Evolutionary conservation across 1,140 invertebrate species (phyloP).

Genomic region (Metaphire vulgaris): DNA sequence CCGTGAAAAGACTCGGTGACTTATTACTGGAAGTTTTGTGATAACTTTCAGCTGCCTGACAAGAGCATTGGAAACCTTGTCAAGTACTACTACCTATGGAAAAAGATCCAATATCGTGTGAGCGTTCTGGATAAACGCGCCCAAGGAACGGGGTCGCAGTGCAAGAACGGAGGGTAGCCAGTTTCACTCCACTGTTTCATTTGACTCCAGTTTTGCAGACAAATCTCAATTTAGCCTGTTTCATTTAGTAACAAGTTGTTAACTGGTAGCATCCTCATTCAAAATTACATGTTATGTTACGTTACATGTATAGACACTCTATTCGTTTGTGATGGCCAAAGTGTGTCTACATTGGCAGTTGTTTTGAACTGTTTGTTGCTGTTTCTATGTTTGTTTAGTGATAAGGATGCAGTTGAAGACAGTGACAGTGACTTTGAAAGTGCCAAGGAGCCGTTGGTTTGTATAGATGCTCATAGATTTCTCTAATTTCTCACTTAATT

Average conservation of each 20-base stretch:
- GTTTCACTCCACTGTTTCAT: no score
- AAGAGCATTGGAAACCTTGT: constrained; percentile 27
- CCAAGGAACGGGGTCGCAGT: not conserved
- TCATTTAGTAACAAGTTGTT: no score
- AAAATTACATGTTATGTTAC: no score
- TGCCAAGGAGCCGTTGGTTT: not conserved
- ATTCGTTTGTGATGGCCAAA: no score
- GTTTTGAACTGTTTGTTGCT: no score
- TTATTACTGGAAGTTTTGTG: no score
- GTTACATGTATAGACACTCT: no score
- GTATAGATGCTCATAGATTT: not conserved
- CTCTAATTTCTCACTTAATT: not conserved
- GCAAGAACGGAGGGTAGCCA: not conserved
- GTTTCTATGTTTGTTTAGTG: not conserved
- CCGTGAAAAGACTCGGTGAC: no score
- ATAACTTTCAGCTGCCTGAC: constrained; percentile 15
- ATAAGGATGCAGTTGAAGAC: not conserved
- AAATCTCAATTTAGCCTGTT: no score
- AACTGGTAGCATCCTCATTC: no score
- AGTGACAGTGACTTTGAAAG: not conserved
- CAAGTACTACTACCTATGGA: constrained; percentile 29
- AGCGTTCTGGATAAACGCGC: not conserved
- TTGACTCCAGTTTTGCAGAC: no score
- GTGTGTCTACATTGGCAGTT: no score
- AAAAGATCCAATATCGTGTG: constrained; percentile 17